phyloP scores from a whole-genome alignment of 53 echinoderm and acorn worm species.

The Antedon mediterranea region DNA sequence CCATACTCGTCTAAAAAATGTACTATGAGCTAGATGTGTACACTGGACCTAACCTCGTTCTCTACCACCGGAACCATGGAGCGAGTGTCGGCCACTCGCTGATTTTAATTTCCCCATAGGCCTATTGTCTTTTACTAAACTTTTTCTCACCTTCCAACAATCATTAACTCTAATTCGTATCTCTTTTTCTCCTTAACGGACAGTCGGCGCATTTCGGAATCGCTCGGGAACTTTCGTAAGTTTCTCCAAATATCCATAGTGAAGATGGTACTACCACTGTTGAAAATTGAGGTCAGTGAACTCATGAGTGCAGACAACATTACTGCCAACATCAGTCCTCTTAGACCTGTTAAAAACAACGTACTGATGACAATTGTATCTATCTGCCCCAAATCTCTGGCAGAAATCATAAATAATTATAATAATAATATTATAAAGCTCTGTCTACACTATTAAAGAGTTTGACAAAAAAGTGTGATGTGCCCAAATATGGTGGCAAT shows the following conservation, averaged over 20 bases:
- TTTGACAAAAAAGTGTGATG: too few species aligned
- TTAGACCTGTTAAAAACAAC: constrained; percentile 43
- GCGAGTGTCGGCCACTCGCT: too few species aligned
- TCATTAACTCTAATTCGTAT: constrained; percentile 70
- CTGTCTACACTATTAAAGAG: too few species aligned
- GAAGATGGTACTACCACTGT: constrained; percentile 90
- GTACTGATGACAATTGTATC: background rate
- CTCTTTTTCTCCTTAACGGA: constrained; percentile 23
- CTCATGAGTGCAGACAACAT: constrained; percentile 94
- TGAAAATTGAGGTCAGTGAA: constrained; percentile 90
- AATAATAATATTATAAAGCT: too few species aligned
- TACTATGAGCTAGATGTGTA: too few species aligned
- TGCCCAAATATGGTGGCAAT: too few species aligned
- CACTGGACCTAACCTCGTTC: too few species aligned
- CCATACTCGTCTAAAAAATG: too few species aligned
- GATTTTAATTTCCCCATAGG: too few species aligned
- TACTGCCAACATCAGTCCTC: constrained; percentile 87
- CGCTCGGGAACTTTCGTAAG: constrained; percentile 49
- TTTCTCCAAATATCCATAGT: constrained; percentile 90
- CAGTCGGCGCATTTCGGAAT: constrained; percentile 32
- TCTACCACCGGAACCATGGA: too few species aligned
- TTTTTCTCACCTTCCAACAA: constrained; percentile 58
- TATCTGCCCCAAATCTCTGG: background rate
- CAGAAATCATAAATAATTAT: too few species aligned
- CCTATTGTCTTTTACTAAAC: too few species aligned